phyloP scores from a whole-genome alignment of 2,797 vertebrate species.

The Gallirallus australis region DNA sequence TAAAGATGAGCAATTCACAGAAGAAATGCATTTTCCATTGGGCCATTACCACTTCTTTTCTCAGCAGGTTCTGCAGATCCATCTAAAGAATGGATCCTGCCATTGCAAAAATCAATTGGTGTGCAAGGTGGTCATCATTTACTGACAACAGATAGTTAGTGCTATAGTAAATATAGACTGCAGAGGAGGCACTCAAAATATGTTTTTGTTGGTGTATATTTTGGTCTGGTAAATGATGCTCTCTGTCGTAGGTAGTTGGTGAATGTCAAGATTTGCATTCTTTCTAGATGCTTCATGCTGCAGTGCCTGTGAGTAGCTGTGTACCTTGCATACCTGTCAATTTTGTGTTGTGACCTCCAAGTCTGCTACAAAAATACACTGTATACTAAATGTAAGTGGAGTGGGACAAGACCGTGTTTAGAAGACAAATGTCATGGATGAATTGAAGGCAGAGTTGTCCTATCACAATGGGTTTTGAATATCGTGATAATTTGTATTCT shows the following conservation, averaged over 20 bases:
- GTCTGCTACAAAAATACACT: background rate
- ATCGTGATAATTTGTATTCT: background rate
- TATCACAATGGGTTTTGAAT: background rate
- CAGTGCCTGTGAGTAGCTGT: background rate
- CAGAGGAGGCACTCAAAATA: background rate
- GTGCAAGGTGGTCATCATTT: background rate
- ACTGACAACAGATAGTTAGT: background rate
- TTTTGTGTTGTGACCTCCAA: background rate
- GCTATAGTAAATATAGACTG: background rate
- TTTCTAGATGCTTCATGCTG: background rate
- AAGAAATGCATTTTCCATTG: background rate
- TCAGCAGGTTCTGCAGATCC: slow-evolving; percentile 3
- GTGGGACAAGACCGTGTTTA: background rate
- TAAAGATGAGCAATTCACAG: slow-evolving; percentile 31
- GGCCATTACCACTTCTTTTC: background rate
- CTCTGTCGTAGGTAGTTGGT: background rate
- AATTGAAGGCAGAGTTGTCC: background rate
- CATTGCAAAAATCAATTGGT: slow-evolving; percentile 4
- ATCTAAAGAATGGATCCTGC: background rate
- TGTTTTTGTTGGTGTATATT: background rate
- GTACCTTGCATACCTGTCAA: background rate
- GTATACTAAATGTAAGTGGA: background rate
- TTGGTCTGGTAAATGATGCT: background rate
- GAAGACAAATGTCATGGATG: background rate
- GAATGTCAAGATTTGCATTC: background rate